Evolutionary conservation across 2,797 vertebrate species (phyloP), one percentile per base, ranked within the genome.

Genomic region (Pempheris klunzingeri): DNA sequence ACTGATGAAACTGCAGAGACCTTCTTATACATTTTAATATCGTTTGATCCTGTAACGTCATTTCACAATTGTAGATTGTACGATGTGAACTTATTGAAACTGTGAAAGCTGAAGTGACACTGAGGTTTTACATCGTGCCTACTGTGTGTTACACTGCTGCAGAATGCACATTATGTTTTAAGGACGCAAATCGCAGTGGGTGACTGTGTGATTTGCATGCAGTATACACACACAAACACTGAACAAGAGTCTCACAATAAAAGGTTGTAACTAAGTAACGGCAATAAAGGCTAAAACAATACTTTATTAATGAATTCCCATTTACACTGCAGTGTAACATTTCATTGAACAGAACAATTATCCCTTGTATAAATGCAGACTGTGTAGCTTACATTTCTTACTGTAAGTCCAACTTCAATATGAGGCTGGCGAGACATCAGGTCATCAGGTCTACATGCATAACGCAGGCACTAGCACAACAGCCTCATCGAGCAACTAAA

Each of bases 391-490:
- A 80, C 57, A 65, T 68, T 85, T 81, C 36, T 52, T 72, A 77
- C 86, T 62, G 81, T 71, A 86, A 83, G 46, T 84, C 91, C 91
- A 92, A 92, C 93, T 95, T 94, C 92, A 93, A 93, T 94, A 91
- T 94, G 92, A 95, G 91, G 91, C 92, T 93, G 93, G 91, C 17
- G 34, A 88, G 87, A 88, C 86, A 78, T 81, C 83, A 62, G 80
- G 64, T 73, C 61, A 67, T 79, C 57, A 28, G 60, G 71, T 87
- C 80, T 77, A 79, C 91, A 93, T 93, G 92, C 90, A 91, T 71
- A 69, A 90, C 72, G 71, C 82, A 80, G 80, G 84, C 85, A 86
- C 78, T 22, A 84, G 78, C 81, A 64, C 34, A 81, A 82, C 57
- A 71, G 81, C 88, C 78, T 75, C 72, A 46, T 82, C 84, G 67